These are phyloP conservation scores for Schizopygopsis malacanthus DNA, from an alignment of 2,797 vertebrate species.

Conservation along the genomic window DNA sequence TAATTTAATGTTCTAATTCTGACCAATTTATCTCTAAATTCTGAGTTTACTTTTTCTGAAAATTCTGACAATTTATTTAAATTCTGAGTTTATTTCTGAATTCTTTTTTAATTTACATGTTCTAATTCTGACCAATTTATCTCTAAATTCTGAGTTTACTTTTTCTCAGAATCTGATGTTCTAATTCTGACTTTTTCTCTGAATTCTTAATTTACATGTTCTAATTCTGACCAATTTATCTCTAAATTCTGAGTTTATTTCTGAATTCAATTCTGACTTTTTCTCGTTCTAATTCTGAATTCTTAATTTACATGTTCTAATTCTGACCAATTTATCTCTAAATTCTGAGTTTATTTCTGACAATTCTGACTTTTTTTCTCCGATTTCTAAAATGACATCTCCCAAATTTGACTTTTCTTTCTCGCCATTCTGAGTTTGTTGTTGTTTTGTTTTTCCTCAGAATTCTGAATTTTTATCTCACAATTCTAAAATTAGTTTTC, in stretches of 20 bases:
- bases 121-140: no score
- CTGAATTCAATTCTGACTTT: not conserved
- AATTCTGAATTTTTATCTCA: not conserved
- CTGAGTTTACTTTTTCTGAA: not conserved
- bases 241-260: not conserved
- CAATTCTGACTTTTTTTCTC: not conserved
- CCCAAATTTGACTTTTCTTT: no score
- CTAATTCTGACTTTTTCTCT: not conserved
- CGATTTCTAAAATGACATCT: no score
- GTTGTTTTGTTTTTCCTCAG: no score
- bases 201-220: not conserved
- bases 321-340: not conserved
- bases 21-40: not conserved
- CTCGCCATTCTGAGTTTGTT: not conserved
- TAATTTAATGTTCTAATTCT: not conserved
- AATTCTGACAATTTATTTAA: no score
- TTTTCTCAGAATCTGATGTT: no score
- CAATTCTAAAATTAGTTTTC: not conserved
- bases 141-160: no score
- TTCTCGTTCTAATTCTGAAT: not conserved
- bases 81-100: not conserved
- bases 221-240: no score
- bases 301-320: not conserved
- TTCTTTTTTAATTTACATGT: not conserved
- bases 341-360: not conserved